These are phyloP conservation scores for Hecatera dysodea DNA, from an alignment of 2,888 invertebrate genomes.

Conservation along the genomic window DNA sequence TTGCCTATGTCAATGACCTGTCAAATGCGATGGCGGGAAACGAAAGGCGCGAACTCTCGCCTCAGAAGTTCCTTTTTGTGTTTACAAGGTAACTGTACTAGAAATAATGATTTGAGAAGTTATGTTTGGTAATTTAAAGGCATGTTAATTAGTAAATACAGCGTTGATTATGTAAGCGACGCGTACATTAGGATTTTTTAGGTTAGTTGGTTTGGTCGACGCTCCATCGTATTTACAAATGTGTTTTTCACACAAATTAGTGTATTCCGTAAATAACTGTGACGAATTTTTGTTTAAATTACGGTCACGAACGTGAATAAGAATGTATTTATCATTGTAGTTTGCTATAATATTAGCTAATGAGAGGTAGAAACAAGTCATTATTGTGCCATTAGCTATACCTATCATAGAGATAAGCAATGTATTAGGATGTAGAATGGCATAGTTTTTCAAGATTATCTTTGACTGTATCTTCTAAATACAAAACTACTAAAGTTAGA, in stretches of 20 bases:
- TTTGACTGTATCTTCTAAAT: constrained; percentile 1
- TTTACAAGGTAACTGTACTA: constrained; percentile 65
- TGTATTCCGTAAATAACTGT: constrained; percentile 65
- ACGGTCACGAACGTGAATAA: constrained; percentile 37
- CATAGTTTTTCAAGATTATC: constrained; percentile 14
- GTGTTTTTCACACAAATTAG: constrained; percentile 46
- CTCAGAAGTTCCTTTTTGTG: constrained; percentile 63
- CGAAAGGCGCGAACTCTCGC: constrained; percentile 71
- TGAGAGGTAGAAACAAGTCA: constrained; percentile 31
- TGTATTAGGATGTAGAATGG: constrained; percentile 9
- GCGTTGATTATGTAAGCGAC: constrained; percentile 71
- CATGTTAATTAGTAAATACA: constrained; percentile 55
- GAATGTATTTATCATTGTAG: constrained; percentile 29
- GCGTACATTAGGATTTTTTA: constrained; percentile 63
- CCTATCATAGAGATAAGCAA: constrained; percentile 35
- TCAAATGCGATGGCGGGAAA: constrained; percentile 90
- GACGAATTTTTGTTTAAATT: constrained; percentile 53
- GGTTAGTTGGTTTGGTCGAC: constrained; percentile 69
- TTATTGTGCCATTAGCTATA: constrained; percentile 46
- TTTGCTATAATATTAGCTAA: constrained; percentile 39
- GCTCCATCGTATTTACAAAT: constrained; percentile 57
- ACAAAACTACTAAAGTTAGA: background rate
- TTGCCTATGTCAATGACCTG: constrained; percentile 89
- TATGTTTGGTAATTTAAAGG: constrained; percentile 29
- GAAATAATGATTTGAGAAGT: constrained; percentile 29